Percentiles rank a stretch among this genome's conserved stretches.
phyloP scores from a whole-genome alignment of 2,888 invertebrate species.

The Bimastos eiseni region DNA sequence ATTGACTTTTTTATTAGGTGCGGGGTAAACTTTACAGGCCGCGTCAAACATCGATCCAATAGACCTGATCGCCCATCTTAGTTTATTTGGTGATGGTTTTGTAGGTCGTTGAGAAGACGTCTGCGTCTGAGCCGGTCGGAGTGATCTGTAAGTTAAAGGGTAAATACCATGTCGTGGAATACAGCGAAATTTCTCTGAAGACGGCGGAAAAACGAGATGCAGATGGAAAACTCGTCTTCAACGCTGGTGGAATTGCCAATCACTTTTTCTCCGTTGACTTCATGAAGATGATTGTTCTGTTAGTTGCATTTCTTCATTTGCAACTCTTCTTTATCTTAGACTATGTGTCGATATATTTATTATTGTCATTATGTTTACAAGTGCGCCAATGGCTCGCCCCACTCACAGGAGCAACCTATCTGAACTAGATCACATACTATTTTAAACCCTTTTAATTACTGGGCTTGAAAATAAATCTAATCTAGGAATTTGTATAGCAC shows the following conservation, averaged over 20 bases:
- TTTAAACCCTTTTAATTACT: neutral
- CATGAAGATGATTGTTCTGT: conserved; percentile 73
- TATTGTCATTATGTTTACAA: neutral
- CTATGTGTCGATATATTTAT: neutral
- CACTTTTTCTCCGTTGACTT: conserved; percentile 92
- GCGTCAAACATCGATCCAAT: no score
- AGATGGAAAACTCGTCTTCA: conserved; percentile 83
- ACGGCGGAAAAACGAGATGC: conserved; percentile 77
- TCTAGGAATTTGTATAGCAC: no score
- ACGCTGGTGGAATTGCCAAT: conserved; percentile 96
- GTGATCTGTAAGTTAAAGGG: conserved; percentile 92
- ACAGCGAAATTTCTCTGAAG: conserved; percentile 88
- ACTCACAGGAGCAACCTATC: neutral
- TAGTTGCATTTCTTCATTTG: conserved; percentile 48
- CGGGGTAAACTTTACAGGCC: no score
- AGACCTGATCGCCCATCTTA: no score
- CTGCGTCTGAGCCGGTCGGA: conserved; percentile 90
- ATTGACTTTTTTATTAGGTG: no score
- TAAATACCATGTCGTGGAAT: conserved; percentile 87
- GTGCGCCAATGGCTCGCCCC: neutral
- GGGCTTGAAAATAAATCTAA: neutral
- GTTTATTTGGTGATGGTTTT: conserved; percentile 28
- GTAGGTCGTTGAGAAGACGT: conserved; percentile 79
- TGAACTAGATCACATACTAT: neutral
- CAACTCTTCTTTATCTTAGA: neutral